Evolutionary conservation across 2,113 vertebrate species (phyloP).

Genomic region (Coregonus clupeaformis): DNA sequence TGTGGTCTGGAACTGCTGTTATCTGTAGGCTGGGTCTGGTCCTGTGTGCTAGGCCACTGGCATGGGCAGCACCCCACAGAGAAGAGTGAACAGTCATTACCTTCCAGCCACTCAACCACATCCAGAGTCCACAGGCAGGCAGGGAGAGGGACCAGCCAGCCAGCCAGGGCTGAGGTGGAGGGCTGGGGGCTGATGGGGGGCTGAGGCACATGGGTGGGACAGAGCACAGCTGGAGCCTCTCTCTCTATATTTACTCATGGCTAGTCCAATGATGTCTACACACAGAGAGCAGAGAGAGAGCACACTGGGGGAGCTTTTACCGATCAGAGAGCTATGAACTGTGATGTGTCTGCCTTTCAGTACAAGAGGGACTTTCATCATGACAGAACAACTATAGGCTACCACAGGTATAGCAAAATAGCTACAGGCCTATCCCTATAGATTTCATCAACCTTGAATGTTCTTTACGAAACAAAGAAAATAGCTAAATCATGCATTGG

Average conservation of each 20-base stretch:
- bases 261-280: constrained; percentile 1
- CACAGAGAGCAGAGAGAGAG: neutral
- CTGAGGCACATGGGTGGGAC: neutral
- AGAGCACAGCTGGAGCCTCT: constrained; percentile 5
- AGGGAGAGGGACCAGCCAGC: neutral
- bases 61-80: neutral
- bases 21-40: neutral
- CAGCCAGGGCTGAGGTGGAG: neutral
- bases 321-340: neutral
- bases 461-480: neutral
- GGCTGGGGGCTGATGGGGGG: neutral
- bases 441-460: neutral
- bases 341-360: neutral
- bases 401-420: neutral
- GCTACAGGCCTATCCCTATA: neutral
- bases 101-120: constrained; percentile 12
- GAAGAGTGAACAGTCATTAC: constrained; percentile 1
- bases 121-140: neutral
- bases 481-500: neutral
- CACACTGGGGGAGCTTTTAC: neutral
- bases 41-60: neutral
- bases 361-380: neutral
- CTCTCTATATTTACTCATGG: constrained; percentile 10
- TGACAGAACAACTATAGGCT: neutral
- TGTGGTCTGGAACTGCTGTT: neutral